Conservation (phyloP, 2,797 vertebrate genomes). For the Pelodytes ibericus region DNA sequence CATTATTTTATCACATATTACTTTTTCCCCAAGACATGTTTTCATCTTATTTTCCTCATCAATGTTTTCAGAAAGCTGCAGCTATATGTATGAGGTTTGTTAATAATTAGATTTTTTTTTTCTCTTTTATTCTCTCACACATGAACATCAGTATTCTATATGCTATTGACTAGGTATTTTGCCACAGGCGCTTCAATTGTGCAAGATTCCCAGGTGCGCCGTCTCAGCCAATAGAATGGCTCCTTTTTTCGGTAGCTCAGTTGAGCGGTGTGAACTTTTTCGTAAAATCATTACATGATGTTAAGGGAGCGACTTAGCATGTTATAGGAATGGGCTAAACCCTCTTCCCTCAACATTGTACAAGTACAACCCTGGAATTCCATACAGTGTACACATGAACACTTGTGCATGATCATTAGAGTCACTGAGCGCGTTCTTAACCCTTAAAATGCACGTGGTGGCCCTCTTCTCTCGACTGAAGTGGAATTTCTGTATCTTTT, state of each 20-base stretch:
- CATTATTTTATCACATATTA: no score
- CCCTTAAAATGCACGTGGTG: neutral
- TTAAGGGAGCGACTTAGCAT: neutral
- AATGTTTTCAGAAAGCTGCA: neutral
- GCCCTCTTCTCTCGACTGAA: neutral
- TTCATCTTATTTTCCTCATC: neutral
- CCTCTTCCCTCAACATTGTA: neutral
- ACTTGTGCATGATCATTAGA: neutral
- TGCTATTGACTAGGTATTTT: slow-evolving; percentile 24
- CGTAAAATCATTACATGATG: neutral
- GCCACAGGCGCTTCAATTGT: slow-evolving; percentile 17
- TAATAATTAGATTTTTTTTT: neutral
- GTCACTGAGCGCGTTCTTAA: neutral
- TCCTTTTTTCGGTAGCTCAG: slow-evolving; percentile 3
- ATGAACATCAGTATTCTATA: neutral
- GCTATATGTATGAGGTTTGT: neutral
- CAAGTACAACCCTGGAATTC: no score
- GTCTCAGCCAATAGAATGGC: neutral
- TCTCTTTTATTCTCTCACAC: neutral
- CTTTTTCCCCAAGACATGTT: no score
- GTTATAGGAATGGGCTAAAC: slow-evolving; percentile 7
- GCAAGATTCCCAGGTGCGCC: neutral
- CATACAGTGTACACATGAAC: neutral
- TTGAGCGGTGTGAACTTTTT: slow-evolving; percentile 21
- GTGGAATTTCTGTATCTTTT: neutral